Conservation (phyloP, 92 coral and sea anemone species). For the Epizoanthus scotinus region DNA sequence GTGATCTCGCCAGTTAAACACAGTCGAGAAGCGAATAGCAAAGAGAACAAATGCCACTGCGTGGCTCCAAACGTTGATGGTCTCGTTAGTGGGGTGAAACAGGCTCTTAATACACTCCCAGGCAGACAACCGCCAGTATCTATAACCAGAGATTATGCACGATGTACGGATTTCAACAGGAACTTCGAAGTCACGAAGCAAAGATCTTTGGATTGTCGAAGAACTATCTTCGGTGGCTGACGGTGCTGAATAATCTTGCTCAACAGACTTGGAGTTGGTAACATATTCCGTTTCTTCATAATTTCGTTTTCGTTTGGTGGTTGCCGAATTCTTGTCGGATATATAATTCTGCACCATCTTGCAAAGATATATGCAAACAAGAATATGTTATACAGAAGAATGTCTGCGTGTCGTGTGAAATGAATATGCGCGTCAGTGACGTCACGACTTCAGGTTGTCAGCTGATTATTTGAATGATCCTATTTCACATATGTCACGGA, state of each 20-base stretch:
- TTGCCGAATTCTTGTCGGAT: too few species aligned
- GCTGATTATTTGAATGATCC: too few species aligned
- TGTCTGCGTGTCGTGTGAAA: too few species aligned
- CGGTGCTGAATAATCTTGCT: background rate
- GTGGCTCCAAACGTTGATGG: conserved; percentile 59
- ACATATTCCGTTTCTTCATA: background rate
- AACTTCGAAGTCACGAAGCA: conserved; percentile 41
- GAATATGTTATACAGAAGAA: too few species aligned
- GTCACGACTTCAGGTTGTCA: too few species aligned
- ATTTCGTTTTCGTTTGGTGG: background rate
- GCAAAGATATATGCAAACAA: too few species aligned
- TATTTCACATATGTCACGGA: too few species aligned
- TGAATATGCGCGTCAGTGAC: too few species aligned
- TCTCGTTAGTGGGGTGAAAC: conserved; percentile 45
- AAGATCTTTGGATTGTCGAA: background rate
- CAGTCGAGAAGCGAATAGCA: conserved; percentile 35
- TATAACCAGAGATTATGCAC: conserved; percentile 47
- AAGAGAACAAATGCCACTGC: conserved; percentile 47
- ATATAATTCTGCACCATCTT: too few species aligned
- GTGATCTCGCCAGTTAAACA: conserved; percentile 42
- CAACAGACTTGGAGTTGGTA: background rate
- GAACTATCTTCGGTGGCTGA: background rate
- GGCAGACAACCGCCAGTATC: conserved; percentile 40
- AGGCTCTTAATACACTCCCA: conserved; percentile 48
- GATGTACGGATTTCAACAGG: conserved; percentile 46